These are phyloP conservation scores for Tetrao urogallus DNA, from an alignment of 2,113 vertebrate genomes.

Conservation along the genomic window DNA sequence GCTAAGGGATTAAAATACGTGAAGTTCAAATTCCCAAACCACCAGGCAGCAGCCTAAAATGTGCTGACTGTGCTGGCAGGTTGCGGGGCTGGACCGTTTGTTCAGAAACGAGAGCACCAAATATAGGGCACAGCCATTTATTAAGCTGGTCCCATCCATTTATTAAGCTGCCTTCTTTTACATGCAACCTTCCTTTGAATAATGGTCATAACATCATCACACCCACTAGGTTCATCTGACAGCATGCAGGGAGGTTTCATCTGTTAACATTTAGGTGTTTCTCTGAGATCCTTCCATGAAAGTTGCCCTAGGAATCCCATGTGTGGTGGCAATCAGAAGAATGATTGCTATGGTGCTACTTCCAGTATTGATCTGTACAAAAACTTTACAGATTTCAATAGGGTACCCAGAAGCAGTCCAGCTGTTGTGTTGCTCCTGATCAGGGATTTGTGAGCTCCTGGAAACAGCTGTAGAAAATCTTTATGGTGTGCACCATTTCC, in stretches of 20 bases:
- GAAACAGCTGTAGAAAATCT: neutral
- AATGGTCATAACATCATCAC: neutral
- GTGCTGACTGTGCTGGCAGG: neutral
- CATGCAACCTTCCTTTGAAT: conserved; percentile 2
- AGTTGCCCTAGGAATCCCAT: neutral
- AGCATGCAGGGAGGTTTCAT: neutral
- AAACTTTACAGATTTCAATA: neutral
- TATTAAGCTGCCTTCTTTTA: neutral
- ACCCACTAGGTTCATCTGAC: neutral
- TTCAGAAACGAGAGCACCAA: neutral
- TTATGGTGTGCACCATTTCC: neutral
- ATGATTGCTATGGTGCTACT: neutral
- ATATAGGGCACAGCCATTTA: neutral
- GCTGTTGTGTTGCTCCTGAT: neutral
- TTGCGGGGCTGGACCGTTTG: neutral
- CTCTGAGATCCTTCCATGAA: neutral
- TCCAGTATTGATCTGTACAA: neutral
- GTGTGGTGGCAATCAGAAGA: neutral
- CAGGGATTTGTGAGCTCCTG: conserved; percentile 14
- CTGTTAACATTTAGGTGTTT: neutral
- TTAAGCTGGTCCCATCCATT: neutral
- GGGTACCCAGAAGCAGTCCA: neutral
- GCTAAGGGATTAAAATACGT: neutral
- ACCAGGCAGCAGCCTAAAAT: neutral
- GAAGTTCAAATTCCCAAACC: neutral